These are phyloP conservation scores for Pheosia gnoma DNA, from an alignment of 2,888 invertebrate species.

Conservation along the genomic window DNA sequence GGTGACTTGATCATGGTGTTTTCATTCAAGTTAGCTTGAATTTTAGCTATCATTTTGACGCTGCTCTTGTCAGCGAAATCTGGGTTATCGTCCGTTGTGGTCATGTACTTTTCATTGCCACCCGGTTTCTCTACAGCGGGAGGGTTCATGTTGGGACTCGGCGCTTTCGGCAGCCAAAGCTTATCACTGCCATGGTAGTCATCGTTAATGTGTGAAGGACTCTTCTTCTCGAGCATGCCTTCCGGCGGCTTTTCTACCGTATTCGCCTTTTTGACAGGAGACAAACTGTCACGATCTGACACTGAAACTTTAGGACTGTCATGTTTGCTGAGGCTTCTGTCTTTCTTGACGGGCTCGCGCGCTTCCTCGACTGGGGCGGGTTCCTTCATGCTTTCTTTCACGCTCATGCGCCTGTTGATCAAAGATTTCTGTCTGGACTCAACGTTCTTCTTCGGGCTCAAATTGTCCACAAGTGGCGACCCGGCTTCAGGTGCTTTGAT, in stretches of 20 bases:
- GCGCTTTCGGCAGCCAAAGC: constrained; percentile 71
- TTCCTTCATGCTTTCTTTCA: constrained; percentile 52
- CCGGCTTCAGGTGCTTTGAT: constrained; percentile 39
- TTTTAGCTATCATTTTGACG: constrained; percentile 78
- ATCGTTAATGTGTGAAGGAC: constrained; percentile 48
- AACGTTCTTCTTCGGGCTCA: constrained; percentile 57
- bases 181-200: constrained; percentile 64
- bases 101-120: constrained; percentile 76
- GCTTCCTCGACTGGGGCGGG: constrained; percentile 34
- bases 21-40: constrained; percentile 78
- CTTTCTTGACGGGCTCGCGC: constrained; percentile 45
- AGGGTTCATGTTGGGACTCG: constrained; percentile 68
- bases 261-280: constrained; percentile 53
- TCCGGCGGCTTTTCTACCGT: constrained; percentile 37
- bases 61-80: constrained; percentile 74
- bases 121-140: constrained; percentile 73
- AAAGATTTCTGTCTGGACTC: constrained; percentile 57
- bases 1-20: constrained; percentile 81
- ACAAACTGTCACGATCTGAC: constrained; percentile 36
- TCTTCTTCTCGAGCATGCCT: constrained; percentile 54
- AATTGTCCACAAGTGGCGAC: constrained; percentile 36
- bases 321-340: constrained; percentile 31
- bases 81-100: constrained; percentile 71
- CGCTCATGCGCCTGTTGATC: constrained; percentile 43
- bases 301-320: constrained; percentile 29